These are phyloP conservation scores for Monopterus albus DNA, from an alignment of 2,113 vertebrate genomes.

Conservation along the genomic window DNA sequence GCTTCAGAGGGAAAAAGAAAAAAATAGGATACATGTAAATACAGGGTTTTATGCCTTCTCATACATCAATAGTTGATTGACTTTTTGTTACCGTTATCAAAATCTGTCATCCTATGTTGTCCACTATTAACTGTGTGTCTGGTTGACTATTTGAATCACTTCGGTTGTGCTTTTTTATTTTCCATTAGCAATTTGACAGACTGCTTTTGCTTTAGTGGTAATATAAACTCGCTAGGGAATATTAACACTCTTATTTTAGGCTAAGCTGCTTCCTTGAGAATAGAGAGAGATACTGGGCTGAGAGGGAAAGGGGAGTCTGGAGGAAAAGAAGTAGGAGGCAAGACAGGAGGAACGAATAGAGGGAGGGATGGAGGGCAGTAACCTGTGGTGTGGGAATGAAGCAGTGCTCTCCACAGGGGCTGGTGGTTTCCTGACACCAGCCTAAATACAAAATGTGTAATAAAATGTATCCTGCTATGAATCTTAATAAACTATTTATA, in stretches of 20 bases:
- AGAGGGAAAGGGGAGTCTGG: conserved; percentile 35
- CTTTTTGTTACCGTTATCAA: too few species aligned
- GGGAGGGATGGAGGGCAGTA: conserved; percentile 61
- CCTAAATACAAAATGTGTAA: background rate
- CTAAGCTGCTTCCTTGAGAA: conserved; percentile 53
- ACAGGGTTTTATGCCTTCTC: background rate
- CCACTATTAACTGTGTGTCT: too few species aligned
- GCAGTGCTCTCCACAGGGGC: conserved; percentile 65
- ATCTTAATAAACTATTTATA: background rate
- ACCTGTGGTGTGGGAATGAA: conserved; percentile 80
- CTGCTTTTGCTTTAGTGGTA: too few species aligned
- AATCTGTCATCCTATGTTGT: too few species aligned
- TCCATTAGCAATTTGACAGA: too few species aligned
- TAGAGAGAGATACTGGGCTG: conserved; percentile 20
- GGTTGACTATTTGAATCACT: too few species aligned
- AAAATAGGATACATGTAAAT: too few species aligned
- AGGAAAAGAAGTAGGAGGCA: conserved; percentile 6
- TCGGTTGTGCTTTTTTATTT: too few species aligned
- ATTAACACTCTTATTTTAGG: too few species aligned
- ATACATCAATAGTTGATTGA: background rate
- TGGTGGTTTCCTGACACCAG: conserved; percentile 30
- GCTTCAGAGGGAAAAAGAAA: background rate
- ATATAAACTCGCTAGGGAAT: too few species aligned
- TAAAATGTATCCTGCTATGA: background rate
- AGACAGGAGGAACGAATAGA: conserved; percentile 13